A percentile compares a stretch with the other conserved stretches of the same genome.
These are phyloP conservation scores for Ataeniobius toweri DNA, from an alignment of 2,797 vertebrate species.

Conservation along the genomic window DNA sequence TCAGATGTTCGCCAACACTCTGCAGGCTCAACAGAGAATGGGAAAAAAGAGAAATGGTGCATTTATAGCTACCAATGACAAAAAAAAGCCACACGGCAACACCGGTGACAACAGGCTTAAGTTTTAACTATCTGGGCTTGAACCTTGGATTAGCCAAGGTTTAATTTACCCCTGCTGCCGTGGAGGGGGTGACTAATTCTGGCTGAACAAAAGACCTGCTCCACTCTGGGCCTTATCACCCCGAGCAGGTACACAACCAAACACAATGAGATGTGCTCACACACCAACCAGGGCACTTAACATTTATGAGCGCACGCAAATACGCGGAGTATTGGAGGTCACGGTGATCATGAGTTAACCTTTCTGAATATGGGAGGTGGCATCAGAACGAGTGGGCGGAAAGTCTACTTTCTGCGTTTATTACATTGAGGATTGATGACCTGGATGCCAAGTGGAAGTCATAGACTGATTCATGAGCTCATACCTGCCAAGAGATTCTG, in stretches of 20 bases:
- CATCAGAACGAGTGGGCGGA: constrained; percentile 28
- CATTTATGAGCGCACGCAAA: constrained; percentile 19
- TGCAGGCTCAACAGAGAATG: constrained; percentile 9
- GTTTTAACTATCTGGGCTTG: constrained; percentile 43
- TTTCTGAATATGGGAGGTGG: constrained; percentile 21
- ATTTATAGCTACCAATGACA: constrained; percentile 30
- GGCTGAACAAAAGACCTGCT: constrained; percentile 62
- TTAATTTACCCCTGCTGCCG: constrained; percentile 61
- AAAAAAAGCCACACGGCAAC: constrained; percentile 31
- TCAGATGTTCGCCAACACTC: constrained; percentile 11
- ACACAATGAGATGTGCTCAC: constrained; percentile 53
- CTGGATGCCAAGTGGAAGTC: constrained; percentile 28
- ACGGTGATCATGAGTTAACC: constrained; percentile 21
- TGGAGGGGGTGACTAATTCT: constrained; percentile 54
- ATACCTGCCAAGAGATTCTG: constrained; percentile 36
- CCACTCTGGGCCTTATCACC: constrained; percentile 64
- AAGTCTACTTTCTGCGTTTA: constrained; percentile 34
- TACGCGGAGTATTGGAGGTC: constrained; percentile 14
- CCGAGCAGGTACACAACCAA: constrained; percentile 64
- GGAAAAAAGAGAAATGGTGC: background rate
- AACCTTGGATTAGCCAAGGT: constrained; percentile 60
- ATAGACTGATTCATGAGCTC: constrained; percentile 26
- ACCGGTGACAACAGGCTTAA: constrained; percentile 31
- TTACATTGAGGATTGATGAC: constrained; percentile 33
- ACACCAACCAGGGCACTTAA: constrained; percentile 23